A percentile compares a stretch with the other conserved stretches of the same genome.
These are phyloP conservation scores for Dryomyza anilis DNA, from an alignment of 2,888 invertebrate species.

Conservation along the genomic window DNA sequence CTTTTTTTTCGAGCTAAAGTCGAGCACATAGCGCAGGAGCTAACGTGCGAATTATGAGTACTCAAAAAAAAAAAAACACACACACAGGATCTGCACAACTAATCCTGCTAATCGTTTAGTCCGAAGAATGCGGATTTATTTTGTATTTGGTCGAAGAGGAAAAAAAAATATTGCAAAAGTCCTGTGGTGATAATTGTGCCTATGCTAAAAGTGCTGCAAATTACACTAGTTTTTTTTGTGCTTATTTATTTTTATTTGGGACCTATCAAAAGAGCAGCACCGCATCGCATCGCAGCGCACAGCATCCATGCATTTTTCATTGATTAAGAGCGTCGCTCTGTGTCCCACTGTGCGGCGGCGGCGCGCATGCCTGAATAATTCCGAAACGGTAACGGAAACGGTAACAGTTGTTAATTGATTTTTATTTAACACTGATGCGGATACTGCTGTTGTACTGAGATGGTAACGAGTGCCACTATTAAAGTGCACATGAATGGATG, in stretches of 20 bases:
- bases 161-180: neutral
- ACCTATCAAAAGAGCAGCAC: no score
- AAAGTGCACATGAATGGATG: neutral
- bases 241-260: no score
- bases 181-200: neutral
- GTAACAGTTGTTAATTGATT: no score
- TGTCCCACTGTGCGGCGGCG: neutral
- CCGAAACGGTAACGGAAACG: neutral
- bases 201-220: no score
- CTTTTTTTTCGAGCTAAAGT: conserved; percentile 22
- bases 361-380: neutral
- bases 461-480: neutral
- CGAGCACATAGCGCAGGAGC: conserved; percentile 35
- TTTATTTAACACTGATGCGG: no score
- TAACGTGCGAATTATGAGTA: neutral
- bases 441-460: neutral
- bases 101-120: neutral
- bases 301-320: neutral
- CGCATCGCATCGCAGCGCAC: no score
- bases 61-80: no score
- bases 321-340: neutral
- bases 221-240: no score
- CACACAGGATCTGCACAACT: neutral
- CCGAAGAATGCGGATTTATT: neutral
- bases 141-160: neutral